Evolutionary conservation across 2,113 vertebrate species (phyloP), one percentile per base, ranked within the genome.

Genomic region (Vulpes lagopus): DNA sequence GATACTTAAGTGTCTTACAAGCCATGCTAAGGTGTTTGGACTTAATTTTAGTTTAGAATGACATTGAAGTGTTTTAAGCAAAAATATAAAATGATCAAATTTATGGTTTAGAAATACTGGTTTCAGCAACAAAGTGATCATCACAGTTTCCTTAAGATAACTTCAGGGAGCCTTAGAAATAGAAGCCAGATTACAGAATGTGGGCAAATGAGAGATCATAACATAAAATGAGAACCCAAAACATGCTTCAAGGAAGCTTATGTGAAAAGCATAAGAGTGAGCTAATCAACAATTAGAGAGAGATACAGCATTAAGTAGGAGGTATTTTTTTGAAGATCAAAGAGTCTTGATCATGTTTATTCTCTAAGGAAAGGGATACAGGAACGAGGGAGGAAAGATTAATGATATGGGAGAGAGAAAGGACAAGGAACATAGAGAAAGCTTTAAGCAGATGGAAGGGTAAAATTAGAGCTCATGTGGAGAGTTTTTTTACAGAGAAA

Each of bases 401-500:
- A 90, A 53, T 92, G 32, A 71, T 23, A 51, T 53, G 35, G 3
- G 12, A 55, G 23, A 91, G 6, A 73, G 30, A 32, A 81, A 90
- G 84, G 20, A 16, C 11, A 79, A 88, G 20, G 49, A 90, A 22
- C 55, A 43, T 25, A 90, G n/a, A 65, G 32, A 80, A 88, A 87
- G n/a, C 0, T 19, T 79, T 53, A 93, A 84, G 14, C 17, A 88
- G 17, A 94, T 89, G 23, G 8, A 84, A 73, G 64, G 4, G 27
- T 86, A 80, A 92, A 79, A 86, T 59, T 19, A 73, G 11, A 83
- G 38, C 22, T 80, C 16, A 65, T 71, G 20, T 60, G 35, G 30
- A 59, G 10, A 94, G 4, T 49, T 73, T 11, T 79, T 93, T 35
- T 11, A 67, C 89, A 96, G 25, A 92, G 49, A 95, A 83, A 76